Percentiles rank a stretch among this genome's conserved stretches.
Conservation (phyloP, 2,888 invertebrate genomes). For the Pegoplata infirma region DNA sequence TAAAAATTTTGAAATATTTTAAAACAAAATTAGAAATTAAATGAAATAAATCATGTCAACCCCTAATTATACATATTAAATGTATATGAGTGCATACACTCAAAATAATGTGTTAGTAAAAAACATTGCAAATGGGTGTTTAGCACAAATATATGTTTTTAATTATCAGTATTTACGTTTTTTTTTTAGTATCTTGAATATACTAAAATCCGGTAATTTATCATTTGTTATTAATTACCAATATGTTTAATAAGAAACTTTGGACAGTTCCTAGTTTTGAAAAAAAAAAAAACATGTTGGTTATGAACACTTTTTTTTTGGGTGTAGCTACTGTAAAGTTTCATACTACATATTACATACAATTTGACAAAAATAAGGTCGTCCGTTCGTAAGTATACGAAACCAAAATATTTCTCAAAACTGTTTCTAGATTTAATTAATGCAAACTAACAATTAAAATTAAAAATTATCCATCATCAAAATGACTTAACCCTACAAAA, state of each 20-base stretch:
- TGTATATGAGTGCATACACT: no score
- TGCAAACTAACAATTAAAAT: slow-evolving; percentile 6
- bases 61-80: slow-evolving; percentile 59
- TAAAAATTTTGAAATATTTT: slow-evolving; percentile 49
- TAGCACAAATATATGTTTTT: no score
- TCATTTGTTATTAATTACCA: no score
- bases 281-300: not conserved
- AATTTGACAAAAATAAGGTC: slow-evolving; percentile 22
- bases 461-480: slow-evolving; percentile 18
- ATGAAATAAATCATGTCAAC: slow-evolving; percentile 63
- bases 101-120: no score
- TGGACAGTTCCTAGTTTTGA: no score
- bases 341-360: slow-evolving; percentile 18
- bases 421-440: slow-evolving; percentile 2
- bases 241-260: no score
- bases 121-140: no score
- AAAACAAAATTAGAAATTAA: slow-evolving; percentile 51
- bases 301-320: no score
- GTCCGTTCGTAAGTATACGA: not conserved
- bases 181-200: no score
- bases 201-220: no score
- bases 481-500: no score
- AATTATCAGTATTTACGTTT: no score
- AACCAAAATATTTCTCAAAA: not conserved
- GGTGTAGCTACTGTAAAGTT: slow-evolving; percentile 2